These are phyloP conservation scores for Lanius collurio DNA, from an alignment of 2,113 vertebrate genomes.

Conservation along the genomic window DNA sequence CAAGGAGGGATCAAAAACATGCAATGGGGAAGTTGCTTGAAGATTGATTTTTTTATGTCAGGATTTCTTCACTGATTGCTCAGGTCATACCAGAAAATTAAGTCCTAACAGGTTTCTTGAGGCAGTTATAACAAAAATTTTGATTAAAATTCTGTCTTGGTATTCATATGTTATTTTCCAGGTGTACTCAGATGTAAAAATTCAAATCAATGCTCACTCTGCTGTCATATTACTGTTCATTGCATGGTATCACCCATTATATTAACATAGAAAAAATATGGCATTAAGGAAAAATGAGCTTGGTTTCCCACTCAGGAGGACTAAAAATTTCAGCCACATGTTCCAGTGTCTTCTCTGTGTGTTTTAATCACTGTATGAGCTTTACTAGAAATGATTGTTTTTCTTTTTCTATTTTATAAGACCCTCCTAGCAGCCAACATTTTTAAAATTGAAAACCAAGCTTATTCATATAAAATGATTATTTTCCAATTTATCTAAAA, in stretches of 20 bases:
- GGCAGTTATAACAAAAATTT: background rate
- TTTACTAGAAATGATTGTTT: background rate
- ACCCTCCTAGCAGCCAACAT: background rate
- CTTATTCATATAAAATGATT: background rate
- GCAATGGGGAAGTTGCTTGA: background rate
- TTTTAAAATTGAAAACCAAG: background rate
- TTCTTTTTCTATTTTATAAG: background rate
- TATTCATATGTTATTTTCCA: background rate
- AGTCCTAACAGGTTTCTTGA: background rate
- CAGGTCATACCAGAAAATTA: background rate
- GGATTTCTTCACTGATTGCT: background rate
- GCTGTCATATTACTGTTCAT: background rate
- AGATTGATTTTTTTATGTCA: background rate
- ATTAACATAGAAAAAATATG: background rate
- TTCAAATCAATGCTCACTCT: background rate
- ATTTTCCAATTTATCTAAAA: background rate
- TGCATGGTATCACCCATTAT: background rate
- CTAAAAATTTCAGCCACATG: background rate
- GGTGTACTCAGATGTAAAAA: background rate
- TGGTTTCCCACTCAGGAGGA: background rate
- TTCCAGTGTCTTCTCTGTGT: background rate
- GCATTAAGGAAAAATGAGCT: background rate
- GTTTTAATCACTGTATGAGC: background rate
- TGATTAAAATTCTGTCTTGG: background rate
- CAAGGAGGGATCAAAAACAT: background rate